Evolutionary conservation across 2,888 invertebrate genomes (phyloP).

Genomic region (Gymnosoma rotundatum): DNA sequence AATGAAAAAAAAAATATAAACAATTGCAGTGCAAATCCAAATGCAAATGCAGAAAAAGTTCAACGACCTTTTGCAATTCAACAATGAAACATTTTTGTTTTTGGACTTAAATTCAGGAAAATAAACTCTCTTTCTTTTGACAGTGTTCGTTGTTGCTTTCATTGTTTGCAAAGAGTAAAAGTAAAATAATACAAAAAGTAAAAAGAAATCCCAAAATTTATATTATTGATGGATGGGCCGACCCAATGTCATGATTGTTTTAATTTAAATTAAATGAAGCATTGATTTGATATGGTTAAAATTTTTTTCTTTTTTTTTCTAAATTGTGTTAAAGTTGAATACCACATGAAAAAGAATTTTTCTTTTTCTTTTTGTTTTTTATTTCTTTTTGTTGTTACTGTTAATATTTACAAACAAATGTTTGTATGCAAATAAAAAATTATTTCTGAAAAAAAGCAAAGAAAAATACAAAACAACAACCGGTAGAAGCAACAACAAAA

Average conservation of each 20-base stretch:
- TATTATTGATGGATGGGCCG: conserved; percentile 38
- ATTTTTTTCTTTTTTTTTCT: not conserved
- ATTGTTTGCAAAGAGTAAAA: conserved; percentile 58
- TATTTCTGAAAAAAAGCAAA: conserved; percentile 41
- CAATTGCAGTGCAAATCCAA: conserved; percentile 44
- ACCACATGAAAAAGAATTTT: conserved; percentile 60
- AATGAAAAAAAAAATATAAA: not conserved
- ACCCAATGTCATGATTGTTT: conserved; percentile 2
- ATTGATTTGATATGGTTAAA: not conserved
- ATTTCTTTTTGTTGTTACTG: conserved; percentile 25
- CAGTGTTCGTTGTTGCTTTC: conserved; percentile 38
- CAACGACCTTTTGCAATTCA: conserved; percentile 49
- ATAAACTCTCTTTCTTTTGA: conserved; percentile 50
- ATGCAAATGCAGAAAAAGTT: conserved; percentile 46
- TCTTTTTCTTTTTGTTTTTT: not conserved
- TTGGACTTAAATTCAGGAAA: conserved; percentile 42
- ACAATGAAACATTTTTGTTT: conserved; percentile 51
- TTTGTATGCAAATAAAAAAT: conserved; percentile 45
- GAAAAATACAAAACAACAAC: conserved; percentile 26
- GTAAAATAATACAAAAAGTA: conserved; percentile 5
- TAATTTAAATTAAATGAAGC: conserved; percentile 4
- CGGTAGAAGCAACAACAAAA: conserved; percentile 22
- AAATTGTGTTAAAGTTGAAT: conserved; percentile 67
- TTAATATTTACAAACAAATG: conserved; percentile 60
- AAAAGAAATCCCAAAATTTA: conserved; percentile 4